phyloP scores from a whole-genome alignment of 2,888 invertebrate species.

The Callinectes sapidus region DNA sequence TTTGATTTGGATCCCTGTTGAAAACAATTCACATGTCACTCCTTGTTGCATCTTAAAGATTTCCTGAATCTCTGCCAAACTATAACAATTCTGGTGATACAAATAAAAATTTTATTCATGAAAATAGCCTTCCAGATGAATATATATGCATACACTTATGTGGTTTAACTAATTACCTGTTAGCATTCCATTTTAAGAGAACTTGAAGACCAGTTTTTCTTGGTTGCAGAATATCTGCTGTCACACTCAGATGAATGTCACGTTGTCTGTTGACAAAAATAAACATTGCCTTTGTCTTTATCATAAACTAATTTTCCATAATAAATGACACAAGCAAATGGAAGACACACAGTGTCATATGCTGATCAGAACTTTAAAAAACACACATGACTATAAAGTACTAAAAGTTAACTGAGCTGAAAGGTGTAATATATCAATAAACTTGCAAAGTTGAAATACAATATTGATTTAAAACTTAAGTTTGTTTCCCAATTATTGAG shows the following conservation, averaged over 20 bases:
- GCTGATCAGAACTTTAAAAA: not conserved
- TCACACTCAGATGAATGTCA: conserved; percentile 60
- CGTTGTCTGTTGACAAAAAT: conserved; percentile 50
- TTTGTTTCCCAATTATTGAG: not conserved
- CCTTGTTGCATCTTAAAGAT: not conserved
- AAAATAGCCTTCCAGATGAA: not conserved
- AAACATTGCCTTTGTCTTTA: not conserved
- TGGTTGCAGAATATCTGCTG: conserved; percentile 59
- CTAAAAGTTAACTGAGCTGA: not conserved
- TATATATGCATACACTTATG: too few relatives aligned
- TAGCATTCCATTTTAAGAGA: conserved; percentile 65
- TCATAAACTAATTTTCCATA: not conserved
- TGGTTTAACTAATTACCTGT: conserved; percentile 1
- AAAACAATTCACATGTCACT: not conserved
- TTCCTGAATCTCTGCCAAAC: not conserved
- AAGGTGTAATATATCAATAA: too few relatives aligned
- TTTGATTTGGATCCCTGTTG: conserved; percentile 61
- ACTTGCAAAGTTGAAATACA: too few relatives aligned
- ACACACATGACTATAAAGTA: not conserved
- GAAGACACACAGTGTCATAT: not conserved
- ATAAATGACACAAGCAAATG: not conserved
- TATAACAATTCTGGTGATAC: not conserved
- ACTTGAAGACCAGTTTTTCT: conserved; percentile 56
- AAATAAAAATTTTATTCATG: not conserved
- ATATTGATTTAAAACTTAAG: not conserved